These are phyloP conservation scores for Hirudo medicinalis DNA, from an alignment of 1,140 invertebrate genomes.

Conservation along the genomic window DNA sequence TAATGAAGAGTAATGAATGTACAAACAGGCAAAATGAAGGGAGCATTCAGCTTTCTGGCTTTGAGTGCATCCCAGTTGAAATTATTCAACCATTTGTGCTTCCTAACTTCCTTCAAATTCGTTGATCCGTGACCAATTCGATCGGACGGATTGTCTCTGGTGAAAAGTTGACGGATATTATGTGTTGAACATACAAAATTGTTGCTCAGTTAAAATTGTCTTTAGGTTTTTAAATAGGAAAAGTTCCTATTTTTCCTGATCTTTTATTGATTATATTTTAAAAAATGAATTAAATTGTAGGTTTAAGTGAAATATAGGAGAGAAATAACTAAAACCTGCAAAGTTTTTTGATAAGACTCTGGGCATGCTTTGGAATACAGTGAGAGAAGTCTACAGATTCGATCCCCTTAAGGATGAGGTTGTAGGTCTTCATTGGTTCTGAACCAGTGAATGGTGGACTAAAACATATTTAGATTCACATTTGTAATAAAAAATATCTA, in stretches of 20 bases:
- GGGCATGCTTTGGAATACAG: slow-evolving; percentile 37
- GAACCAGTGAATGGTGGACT: slow-evolving; percentile 85
- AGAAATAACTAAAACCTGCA: slow-evolving; percentile 28
- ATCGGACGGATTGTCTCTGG: slow-evolving; percentile 80
- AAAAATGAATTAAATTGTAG: background rate
- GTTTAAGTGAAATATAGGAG: background rate
- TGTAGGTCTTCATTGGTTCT: slow-evolving; percentile 99
- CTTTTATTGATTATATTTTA: background rate
- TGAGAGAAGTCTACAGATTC: slow-evolving; percentile 58
- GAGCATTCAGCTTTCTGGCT: slow-evolving; percentile 7
- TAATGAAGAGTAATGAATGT: background rate
- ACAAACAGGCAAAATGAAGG: background rate
- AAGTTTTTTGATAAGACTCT: slow-evolving; percentile 41
- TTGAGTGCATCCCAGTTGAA: slow-evolving; percentile 85
- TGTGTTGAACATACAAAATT: background rate
- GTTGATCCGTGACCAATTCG: slow-evolving; percentile 79
- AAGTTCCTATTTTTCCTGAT: background rate
- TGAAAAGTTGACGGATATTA: background rate
- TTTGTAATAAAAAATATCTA: background rate
- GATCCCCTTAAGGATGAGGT: slow-evolving; percentile 95
- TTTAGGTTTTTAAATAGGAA: too few species aligned
- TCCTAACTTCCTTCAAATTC: slow-evolving; percentile 94
- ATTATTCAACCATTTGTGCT: slow-evolving; percentile 93
- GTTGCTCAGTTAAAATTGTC: background rate
- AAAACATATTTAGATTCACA: slow-evolving; percentile 31